Evolutionary conservation across 2,113 vertebrate species (phyloP).

Genomic region (Canis aureus): DNA sequence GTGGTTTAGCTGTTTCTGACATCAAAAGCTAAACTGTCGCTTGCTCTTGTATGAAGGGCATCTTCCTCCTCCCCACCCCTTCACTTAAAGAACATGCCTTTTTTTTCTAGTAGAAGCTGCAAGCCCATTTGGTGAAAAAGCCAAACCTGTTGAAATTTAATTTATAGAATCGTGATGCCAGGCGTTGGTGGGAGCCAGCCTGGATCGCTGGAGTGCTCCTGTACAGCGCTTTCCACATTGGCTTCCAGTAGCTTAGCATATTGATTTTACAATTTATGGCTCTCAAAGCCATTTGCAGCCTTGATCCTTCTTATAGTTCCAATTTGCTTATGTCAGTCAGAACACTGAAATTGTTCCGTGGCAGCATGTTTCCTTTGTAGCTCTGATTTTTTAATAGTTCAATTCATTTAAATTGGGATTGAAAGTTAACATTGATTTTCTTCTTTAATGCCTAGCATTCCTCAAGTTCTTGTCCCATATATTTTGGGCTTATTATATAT

Average conservation of each 20-base stretch:
- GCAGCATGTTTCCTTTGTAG: slow-evolving; percentile 64
- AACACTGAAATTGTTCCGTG: slow-evolving; percentile 63
- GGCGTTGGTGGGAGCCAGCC: background rate
- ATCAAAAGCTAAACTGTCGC: background rate
- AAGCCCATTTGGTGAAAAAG: slow-evolving; percentile 11
- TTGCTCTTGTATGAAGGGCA: background rate
- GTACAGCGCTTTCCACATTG: slow-evolving; percentile 32
- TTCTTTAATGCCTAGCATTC: slow-evolving; percentile 52
- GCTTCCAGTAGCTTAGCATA: slow-evolving; percentile 69
- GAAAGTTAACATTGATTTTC: slow-evolving; percentile 70
- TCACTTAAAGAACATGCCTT: slow-evolving; percentile 23
- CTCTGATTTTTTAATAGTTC: slow-evolving; percentile 72
- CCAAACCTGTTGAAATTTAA: slow-evolving; percentile 66
- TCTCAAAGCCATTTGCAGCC: slow-evolving; percentile 74
- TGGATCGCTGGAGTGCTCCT: background rate
- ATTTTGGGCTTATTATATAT: background rate
- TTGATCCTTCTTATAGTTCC: slow-evolving; percentile 69
- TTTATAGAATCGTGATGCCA: slow-evolving; percentile 37
- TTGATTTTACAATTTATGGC: slow-evolving; percentile 81
- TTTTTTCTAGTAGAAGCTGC: slow-evolving; percentile 54
- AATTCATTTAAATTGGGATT: slow-evolving; percentile 69
- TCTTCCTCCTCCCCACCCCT: background rate
- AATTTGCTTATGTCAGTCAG: slow-evolving; percentile 76
- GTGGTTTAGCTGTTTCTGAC: slow-evolving; percentile 15
- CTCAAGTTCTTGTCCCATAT: slow-evolving; percentile 41